Base-by-base conservation (phyloP, 2,113 vertebrate species). In the Fregata magnificens region DNA sequence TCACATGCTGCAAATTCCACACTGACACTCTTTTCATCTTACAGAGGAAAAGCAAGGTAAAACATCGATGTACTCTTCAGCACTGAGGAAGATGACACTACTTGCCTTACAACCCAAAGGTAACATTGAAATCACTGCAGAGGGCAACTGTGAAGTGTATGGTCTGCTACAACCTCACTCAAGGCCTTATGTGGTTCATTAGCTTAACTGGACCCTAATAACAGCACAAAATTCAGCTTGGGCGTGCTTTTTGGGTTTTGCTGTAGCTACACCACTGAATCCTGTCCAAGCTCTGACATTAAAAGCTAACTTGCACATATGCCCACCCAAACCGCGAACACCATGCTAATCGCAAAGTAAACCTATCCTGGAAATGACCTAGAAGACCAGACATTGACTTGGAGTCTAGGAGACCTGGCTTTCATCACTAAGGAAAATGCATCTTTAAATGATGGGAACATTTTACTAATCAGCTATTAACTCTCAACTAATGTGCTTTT, bases 401-500 rank as follows among this genome's bases (percentile, higher is more conserved):
- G 20, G 95, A 66, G 38, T 93, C 81, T 87, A 82, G 74, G 49
- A 95, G 66, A 94, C 70, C 91, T 96, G 93, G 78, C 50, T 95
- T 97, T 90, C 72, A 85, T 95, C 89, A 86, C 70, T 53, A 62
- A 80, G 49, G 66, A 89, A 96, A 93, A 95, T 77, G n/a, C 38
- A 93, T 93, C 86, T 92, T 94, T 80, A 91, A 91, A 72, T 72
- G 73, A 95, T 73, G 78, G 86, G 66, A 91, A 94, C 85, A 90
- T 93, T 87, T 94, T 87, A 65, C 62, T 96, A 95, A 96, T 92
- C 82, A 90, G 77, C 81, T 94, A 77, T 96, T 95, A 95, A 66
- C 62, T 79, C 65, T 79, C 66, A 82, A 50, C 45, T 88, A 86
- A 94, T 88, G 71, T 69, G 58, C 6, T 74, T 82, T 94, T 93